Evolutionary conservation across 2,797 vertebrate species (phyloP), one percentile per base, ranked within the genome.

Genomic region (Sebastes variabilis): DNA sequence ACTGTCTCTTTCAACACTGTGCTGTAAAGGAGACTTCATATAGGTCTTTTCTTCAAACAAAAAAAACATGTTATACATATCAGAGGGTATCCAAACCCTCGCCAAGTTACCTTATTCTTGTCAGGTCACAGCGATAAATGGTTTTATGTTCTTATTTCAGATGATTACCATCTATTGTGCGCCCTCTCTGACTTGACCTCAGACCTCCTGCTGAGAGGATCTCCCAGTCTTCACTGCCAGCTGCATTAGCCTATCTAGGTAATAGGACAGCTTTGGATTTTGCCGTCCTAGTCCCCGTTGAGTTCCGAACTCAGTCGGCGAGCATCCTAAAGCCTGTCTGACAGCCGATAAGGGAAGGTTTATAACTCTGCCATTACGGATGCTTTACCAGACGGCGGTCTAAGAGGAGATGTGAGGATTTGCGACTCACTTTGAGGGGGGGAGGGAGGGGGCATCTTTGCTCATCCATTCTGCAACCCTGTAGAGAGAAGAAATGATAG

Each of bases 401-500:
- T 77, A 60, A 1, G 52, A 84, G 72, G 65, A 80, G 77, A 86
- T 62, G 79, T 68, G 85, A 84, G 84, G 79, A 84, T 86, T 87
- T 89, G 71, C 4, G n/a, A 94, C 93, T 94, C 83, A 93, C 92
- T 94, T 94, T 95, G 79, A 93, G 94, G 66, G 89, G 88, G 24
- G 93, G 94, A 82, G 94, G 94, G 64, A 92, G 90, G 54, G 84
- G 75, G 77, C 97, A 97, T 87, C 97, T 95, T 55, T 97, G 97
- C 95, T 98, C 97, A 75, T 98, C 97, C 97, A 98, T 98, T 93
- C 97, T 97, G 97, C 92, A 96, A 92, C 96, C 96, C 97, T 98
- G 94, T 1, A 54, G 74, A 79, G 77, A 77, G n/a, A 13, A 13
- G 4, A 59, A 66, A 46, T 46, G 24, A 84, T 55, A 75, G 61